These are phyloP conservation scores for Henicopernis longicauda DNA, from an alignment of 2,113 vertebrate genomes.

Conservation along the genomic window DNA sequence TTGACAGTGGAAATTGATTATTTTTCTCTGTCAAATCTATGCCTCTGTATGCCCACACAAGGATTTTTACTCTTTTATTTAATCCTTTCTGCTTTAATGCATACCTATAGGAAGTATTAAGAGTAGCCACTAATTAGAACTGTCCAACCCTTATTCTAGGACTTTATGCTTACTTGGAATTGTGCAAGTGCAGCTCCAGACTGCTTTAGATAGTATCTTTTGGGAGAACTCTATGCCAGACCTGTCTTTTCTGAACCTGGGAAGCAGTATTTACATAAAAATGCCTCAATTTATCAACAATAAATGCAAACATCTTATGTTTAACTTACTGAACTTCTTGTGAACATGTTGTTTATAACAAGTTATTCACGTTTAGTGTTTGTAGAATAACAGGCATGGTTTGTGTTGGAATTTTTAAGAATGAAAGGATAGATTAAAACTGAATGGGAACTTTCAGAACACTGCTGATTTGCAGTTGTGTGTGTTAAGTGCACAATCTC, in stretches of 20 bases:
- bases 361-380: background rate
- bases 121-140: background rate
- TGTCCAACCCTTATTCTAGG: background rate
- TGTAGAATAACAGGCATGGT: background rate
- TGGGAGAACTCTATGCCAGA: background rate
- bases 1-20: background rate
- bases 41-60: background rate
- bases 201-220: background rate
- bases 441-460: background rate
- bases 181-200: background rate
- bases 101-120: background rate
- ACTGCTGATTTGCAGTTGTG: background rate
- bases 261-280: background rate
- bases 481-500: background rate
- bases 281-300: background rate
- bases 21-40: background rate
- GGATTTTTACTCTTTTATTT: background rate
- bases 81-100: background rate
- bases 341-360: background rate
- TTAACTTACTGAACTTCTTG: background rate
- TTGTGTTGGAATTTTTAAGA: background rate
- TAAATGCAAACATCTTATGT: background rate
- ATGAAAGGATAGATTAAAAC: background rate
- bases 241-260: background rate
- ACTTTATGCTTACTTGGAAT: background rate